Base-by-base conservation (phyloP, 2,113 vertebrate genomes). In the Vicugna pacos region DNA sequence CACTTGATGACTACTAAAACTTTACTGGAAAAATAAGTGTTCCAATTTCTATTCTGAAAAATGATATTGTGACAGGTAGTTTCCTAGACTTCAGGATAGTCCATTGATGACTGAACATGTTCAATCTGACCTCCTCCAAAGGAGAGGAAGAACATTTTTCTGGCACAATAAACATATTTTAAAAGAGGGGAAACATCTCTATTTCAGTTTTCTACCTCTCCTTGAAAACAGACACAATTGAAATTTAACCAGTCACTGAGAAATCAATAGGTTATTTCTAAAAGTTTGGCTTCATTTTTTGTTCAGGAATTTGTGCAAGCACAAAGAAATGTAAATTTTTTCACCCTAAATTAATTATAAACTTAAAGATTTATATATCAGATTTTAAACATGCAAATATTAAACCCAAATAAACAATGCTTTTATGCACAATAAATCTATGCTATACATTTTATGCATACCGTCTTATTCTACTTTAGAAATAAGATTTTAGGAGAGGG, bases 181-280 rank as follows among this genome's bases (percentile, higher is more conserved):
- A 52, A 75, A 92, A 73, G 65, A 97, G 42, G 8, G 12, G 17
- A 87, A 95, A 54, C 46, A 62, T 42, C 11, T 52, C 48, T 90
- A 60, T 80, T 94, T 93, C 60, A 91, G 32, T 75, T 91, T 90
- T 79, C 75, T 94, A 50, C 5, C 50, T 94, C 14, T 64, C 46
- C 46, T 93, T 82, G 73, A 94, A 95, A 92, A 48, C 50, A 93
- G 72, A 70, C 64, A 9, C 24, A 62, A 35, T 22, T 93, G 50
- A 64, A 84, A 88, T 95, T 82, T 86, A 91, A 62, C 81, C 50
- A 76, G 52, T 84, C 42, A 84, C 54, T 85, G 46, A 62, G 89
- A 56, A 83, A 90, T 70, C 60, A 26, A 48, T 77, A 81, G 42
- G 82, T 96, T 32, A 86, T 79, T 92, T 97, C 77, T 83, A 72